phyloP scores from a whole-genome alignment of 2,113 vertebrate genomes.

The Gadus chalcogrammus region DNA sequence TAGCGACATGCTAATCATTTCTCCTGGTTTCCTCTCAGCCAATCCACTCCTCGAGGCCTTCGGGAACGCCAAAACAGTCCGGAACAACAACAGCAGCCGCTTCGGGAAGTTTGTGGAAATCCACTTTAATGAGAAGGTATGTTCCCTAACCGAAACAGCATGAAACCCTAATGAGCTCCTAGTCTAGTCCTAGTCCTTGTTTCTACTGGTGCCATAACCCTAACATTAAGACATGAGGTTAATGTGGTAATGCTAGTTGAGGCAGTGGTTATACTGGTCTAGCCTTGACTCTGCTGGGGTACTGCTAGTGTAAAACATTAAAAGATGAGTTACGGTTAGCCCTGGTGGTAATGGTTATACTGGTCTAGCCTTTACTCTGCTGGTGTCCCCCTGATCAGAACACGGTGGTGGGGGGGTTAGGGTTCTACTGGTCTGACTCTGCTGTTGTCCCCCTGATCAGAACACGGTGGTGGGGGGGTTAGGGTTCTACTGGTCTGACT shows the following conservation, averaged over 20 bases:
- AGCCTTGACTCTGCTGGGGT: no score
- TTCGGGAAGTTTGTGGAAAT: conserved; percentile 99
- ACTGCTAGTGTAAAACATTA: no score
- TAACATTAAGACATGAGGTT: no score
- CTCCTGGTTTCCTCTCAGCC: conserved; percentile 66
- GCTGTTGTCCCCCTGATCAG: conserved; percentile 55
- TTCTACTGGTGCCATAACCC: no score
- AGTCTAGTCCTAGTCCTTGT: no score
- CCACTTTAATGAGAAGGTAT: conserved; percentile 96
- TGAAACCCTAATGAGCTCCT: no score
- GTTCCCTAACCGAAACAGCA: no score
- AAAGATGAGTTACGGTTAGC: no score
- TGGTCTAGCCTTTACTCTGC: not conserved
- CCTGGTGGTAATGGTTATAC: not conserved
- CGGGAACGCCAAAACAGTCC: conserved; percentile 97
- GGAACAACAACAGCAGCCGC: conserved; percentile 98
- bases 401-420: conserved; percentile 94
- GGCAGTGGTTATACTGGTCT: no score
- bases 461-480: conserved; percentile 95
- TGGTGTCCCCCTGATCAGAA: conserved; percentile 68
- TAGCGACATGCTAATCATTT: not conserved
- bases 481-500: conserved; percentile 82
- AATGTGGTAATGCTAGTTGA: no score
- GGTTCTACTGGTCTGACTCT: conserved; percentile 79
- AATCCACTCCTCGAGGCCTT: conserved; percentile 97